Evolutionary conservation across 1,140 invertebrate species (phyloP).

Genomic region (Andrena cerasifolii): DNA sequence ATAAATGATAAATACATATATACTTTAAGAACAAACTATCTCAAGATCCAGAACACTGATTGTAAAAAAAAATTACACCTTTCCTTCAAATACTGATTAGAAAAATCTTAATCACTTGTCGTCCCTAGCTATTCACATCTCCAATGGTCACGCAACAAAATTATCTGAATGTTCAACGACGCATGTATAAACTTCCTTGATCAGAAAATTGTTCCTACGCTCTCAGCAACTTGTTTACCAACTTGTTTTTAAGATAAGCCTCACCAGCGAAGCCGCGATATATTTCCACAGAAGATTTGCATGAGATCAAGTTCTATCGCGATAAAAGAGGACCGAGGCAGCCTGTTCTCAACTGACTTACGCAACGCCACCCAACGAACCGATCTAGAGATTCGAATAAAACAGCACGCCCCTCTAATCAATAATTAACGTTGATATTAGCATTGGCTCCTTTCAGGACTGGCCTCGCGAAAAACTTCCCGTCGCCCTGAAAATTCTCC

Average conservation of each 20-base stretch:
- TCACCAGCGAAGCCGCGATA: neutral
- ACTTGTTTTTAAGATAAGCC: conserved; percentile 21
- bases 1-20: conserved; percentile 4
- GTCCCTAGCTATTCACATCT: no score
- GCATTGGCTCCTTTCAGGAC: neutral
- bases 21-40: neutral
- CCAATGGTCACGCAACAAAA: neutral
- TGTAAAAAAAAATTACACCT: neutral
- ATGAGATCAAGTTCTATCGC: neutral
- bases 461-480: neutral
- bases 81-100: conserved; percentile 19
- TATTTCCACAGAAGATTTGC: neutral
- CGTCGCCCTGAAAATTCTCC: neutral
- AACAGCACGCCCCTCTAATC: neutral
- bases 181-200: neutral
- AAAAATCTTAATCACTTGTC: neutral
- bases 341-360: neutral
- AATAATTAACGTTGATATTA: neutral
- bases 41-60: conserved; percentile 17
- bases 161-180: neutral
- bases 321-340: neutral
- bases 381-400: neutral
- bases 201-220: neutral
- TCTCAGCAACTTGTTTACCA: neutral
- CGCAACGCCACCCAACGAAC: conserved; percentile 13